Percentiles rank a stretch among this genome's conserved stretches.
phyloP scores from a whole-genome alignment of 2,113 vertebrate genomes.

The Lamprotornis superbus region DNA sequence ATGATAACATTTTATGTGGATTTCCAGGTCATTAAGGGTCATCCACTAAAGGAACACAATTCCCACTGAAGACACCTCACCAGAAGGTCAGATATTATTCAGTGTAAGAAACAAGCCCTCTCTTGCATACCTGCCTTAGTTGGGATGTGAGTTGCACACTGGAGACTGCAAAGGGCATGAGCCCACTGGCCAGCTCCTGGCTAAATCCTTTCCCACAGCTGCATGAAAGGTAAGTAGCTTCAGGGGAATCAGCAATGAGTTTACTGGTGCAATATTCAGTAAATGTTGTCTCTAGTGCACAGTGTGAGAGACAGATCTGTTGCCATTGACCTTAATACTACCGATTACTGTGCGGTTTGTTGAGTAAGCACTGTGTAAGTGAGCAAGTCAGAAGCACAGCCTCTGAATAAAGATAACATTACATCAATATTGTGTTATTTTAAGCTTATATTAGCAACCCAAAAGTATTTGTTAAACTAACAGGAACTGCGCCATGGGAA shows the following conservation, averaged over 20 bases:
- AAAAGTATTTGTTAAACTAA: neutral
- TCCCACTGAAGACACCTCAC: neutral
- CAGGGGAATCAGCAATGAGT: neutral
- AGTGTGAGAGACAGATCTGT: neutral
- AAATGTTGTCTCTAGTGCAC: neutral
- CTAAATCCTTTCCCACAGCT: neutral
- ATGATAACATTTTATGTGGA: neutral
- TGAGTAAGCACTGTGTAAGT: slow-evolving; percentile 8
- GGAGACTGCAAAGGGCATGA: neutral
- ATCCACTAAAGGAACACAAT: neutral
- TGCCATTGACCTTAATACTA: slow-evolving; percentile 6
- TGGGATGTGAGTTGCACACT: neutral
- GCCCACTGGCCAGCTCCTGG: neutral
- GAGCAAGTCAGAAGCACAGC: neutral
- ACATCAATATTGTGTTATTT: neutral
- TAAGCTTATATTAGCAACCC: neutral
- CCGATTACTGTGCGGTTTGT: neutral
- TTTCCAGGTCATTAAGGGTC: neutral
- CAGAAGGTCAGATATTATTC: neutral
- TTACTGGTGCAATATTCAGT: neutral
- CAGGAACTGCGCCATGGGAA: neutral
- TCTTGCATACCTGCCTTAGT: neutral
- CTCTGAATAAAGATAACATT: slow-evolving; percentile 20
- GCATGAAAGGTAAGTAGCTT: neutral
- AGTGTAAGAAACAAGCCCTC: neutral